Conservation (phyloP, 2,113 vertebrate genomes). For the Myiopsitta monachus region DNA sequence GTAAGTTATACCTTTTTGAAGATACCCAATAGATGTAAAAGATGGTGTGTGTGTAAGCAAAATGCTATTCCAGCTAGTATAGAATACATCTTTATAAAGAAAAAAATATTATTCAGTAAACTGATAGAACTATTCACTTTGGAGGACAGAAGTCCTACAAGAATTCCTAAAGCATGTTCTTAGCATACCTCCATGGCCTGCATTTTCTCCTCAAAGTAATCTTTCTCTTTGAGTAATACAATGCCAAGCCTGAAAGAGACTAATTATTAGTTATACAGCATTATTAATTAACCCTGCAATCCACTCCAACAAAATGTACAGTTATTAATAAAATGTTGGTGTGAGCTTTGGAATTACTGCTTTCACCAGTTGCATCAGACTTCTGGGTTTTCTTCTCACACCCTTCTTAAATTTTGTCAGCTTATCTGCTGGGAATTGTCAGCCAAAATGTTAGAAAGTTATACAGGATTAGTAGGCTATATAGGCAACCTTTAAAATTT, state of each 20-base stretch:
- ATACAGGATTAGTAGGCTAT: neutral
- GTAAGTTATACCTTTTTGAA: neutral
- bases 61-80: neutral
- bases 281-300: conserved; percentile 13
- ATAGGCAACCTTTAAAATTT: neutral
- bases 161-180: neutral
- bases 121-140: neutral
- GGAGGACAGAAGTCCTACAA: neutral
- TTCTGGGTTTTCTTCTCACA: neutral
- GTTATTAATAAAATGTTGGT: neutral
- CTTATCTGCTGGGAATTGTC: neutral
- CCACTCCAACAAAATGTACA: neutral
- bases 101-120: neutral
- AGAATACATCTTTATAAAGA: neutral
- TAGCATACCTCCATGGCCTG: neutral
- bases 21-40: neutral
- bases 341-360: neutral
- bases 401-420: neutral
- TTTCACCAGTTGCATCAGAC: neutral
- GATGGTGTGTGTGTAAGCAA: neutral
- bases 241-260: neutral
- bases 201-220: neutral
- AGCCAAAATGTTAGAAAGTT: neutral
- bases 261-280: conserved; percentile 3
- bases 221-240: neutral